These are phyloP conservation scores for Caenorhabditis wallacei DNA, from an alignment of 2,888 invertebrate species.

Conservation along the genomic window DNA sequence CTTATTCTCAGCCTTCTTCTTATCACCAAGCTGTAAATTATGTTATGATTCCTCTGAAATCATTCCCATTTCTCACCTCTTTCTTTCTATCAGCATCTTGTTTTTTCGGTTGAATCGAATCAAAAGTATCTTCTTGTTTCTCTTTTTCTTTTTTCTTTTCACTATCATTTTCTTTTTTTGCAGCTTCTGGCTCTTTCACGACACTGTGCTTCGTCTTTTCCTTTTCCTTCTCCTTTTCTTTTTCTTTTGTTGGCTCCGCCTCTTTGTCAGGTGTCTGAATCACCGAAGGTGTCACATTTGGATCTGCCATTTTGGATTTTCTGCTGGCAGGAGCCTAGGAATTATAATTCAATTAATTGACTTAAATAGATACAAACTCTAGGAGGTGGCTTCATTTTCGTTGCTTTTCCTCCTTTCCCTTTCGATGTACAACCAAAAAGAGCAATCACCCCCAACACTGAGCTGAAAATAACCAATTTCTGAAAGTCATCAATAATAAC, in stretches of 20 bases:
- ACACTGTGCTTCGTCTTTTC: constrained; percentile 13
- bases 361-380: too few relatives aligned
- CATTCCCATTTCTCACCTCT: not conserved
- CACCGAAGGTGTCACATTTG: not conserved
- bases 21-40: constrained; percentile 6
- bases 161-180: constrained; percentile 13
- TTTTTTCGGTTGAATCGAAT: constrained; percentile 29
- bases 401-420: too few relatives aligned
- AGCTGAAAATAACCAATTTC: not conserved
- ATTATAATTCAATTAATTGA: too few relatives aligned
- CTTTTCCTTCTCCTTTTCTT: constrained; percentile 22
- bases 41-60: not conserved
- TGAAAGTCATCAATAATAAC: not conserved
- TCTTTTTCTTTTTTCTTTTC: constrained; percentile 24
- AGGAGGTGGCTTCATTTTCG: not conserved
- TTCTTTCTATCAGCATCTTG: constrained; percentile 42
- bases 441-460: constrained; percentile 4
- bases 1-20: constrained; percentile 47
- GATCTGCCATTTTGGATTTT: constrained; percentile 11
- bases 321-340: not conserved
- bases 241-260: constrained; percentile 14
- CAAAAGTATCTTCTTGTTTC: constrained; percentile 36
- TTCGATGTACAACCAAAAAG: constrained; percentile 16
- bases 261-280: constrained; percentile 18
- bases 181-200: constrained; percentile 23